A percentile compares a stretch with the other conserved stretches of the same genome.
Conservation (phyloP, 1,140 invertebrate genomes). For the Cydia fagiglandana region DNA sequence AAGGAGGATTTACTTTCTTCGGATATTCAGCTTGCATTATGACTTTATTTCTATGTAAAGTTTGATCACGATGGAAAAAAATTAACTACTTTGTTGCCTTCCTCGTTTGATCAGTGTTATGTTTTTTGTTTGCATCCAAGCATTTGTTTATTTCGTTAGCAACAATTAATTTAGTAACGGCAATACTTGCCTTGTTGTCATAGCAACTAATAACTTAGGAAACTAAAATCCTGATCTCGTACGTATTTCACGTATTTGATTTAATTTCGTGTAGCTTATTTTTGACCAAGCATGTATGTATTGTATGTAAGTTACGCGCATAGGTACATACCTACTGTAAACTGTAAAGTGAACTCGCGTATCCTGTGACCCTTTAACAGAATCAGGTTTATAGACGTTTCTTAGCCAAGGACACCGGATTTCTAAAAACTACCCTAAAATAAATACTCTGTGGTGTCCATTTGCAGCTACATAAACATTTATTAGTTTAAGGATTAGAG, state of each 20-base stretch:
- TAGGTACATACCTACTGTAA: too few species aligned
- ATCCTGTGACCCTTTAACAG: too few species aligned
- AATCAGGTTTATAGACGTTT: too few species aligned
- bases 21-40: constrained; percentile 63
- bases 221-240: neutral
- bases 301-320: too few species aligned
- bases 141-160: neutral
- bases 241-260: too few species aligned
- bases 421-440: too few species aligned
- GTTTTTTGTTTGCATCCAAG: neutral
- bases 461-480: neutral
- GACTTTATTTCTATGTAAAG: neutral
- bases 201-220: neutral
- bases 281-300: too few species aligned
- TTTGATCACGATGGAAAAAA: neutral
- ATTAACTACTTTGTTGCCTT: neutral
- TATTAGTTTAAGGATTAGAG: neutral
- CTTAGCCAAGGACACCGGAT: too few species aligned
- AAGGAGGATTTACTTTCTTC: constrained; percentile 45
- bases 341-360: too few species aligned
- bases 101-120: neutral
- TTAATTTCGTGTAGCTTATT: too few species aligned
- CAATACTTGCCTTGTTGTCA: neutral
- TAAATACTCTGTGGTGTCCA: too few species aligned
- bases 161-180: neutral